phyloP scores from a whole-genome alignment of 2,888 invertebrate genomes.

The Bombyx huttoni region DNA sequence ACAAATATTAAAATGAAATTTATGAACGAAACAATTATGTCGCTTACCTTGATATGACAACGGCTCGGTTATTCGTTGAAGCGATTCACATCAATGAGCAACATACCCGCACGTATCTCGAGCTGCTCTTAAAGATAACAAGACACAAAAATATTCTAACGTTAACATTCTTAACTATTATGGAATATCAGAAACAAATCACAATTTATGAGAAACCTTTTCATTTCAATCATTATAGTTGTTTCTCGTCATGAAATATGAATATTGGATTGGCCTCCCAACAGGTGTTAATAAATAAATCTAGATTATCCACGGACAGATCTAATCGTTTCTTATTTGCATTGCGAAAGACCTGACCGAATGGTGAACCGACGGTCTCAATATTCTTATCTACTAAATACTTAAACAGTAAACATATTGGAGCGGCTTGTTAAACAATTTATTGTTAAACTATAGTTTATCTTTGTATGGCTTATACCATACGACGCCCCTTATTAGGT shows the following conservation, averaged over 20 bases:
- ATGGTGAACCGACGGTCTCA: conserved; percentile 13
- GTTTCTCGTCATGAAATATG: conserved; percentile 23
- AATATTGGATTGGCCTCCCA: conserved; percentile 34
- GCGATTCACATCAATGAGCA: neutral
- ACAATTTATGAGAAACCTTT: neutral
- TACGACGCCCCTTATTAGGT: conserved; percentile 51
- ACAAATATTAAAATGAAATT: neutral
- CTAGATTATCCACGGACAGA: conserved; percentile 44
- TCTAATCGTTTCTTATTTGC: conserved; percentile 65
- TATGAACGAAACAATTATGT: neutral
- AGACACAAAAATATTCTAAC: neutral
- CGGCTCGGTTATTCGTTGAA: neutral
- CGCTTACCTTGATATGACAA: neutral
- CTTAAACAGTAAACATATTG: conserved; percentile 53
- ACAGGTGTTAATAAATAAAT: conserved; percentile 56
- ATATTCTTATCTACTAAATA: conserved; percentile 34
- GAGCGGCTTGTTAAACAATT: conserved; percentile 43
- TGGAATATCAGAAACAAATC: neutral
- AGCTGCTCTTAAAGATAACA: neutral
- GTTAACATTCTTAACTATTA: neutral
- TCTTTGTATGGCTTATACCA: conserved; percentile 34
- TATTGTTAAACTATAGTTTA: conserved; percentile 54
- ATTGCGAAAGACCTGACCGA: conserved; percentile 38
- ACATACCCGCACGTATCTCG: neutral
- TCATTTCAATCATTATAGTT: conserved; percentile 2